phyloP scores from a whole-genome alignment of 2,888 invertebrate species.

The Volucella inanis region DNA sequence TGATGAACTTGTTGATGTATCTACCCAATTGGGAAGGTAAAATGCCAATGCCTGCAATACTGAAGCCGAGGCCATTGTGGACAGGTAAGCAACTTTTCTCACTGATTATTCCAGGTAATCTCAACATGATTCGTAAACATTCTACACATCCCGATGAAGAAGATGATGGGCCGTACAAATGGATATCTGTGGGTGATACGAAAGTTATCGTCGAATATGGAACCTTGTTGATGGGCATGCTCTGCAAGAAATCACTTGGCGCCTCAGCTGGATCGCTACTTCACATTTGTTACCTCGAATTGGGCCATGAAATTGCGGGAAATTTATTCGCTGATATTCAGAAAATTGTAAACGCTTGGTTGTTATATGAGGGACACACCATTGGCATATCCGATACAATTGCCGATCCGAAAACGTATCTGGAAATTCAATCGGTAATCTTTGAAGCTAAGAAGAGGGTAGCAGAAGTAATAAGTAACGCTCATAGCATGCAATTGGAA shows the following conservation, averaged over 20 bases:
- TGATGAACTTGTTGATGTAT: constrained; percentile 99
- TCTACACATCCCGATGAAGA: constrained; percentile 99
- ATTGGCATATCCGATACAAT: constrained; percentile 99
- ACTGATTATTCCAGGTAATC: constrained; percentile 94
- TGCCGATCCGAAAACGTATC: constrained; percentile 98
- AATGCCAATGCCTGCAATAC: constrained; percentile 91
- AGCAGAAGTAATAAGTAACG: constrained; percentile 94
- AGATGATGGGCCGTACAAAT: constrained; percentile 95
- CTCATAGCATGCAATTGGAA: constrained; percentile 98
- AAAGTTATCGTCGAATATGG: constrained; percentile 97
- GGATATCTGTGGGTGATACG: constrained; percentile 99
- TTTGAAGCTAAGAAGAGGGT: constrained; percentile 98
- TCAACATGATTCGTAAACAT: constrained; percentile 97
- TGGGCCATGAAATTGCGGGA: constrained; percentile 96
- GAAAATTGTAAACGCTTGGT: constrained; percentile 98
- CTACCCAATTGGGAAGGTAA: constrained; percentile 99
- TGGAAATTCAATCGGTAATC: constrained; percentile 97
- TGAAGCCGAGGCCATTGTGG: constrained; percentile 96
- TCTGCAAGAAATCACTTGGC: constrained; percentile 97
- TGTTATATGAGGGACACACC: constrained; percentile 95
- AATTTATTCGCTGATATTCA: constrained; percentile 98
- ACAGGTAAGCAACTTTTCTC: constrained; percentile 98
- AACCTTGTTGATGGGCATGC: constrained; percentile 96
- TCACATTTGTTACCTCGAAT: constrained; percentile 97
- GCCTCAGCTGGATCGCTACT: constrained; percentile 96